Evolutionary conservation across 1,140 invertebrate species (phyloP).

Genomic region (Hypsibius dujardini): DNA sequence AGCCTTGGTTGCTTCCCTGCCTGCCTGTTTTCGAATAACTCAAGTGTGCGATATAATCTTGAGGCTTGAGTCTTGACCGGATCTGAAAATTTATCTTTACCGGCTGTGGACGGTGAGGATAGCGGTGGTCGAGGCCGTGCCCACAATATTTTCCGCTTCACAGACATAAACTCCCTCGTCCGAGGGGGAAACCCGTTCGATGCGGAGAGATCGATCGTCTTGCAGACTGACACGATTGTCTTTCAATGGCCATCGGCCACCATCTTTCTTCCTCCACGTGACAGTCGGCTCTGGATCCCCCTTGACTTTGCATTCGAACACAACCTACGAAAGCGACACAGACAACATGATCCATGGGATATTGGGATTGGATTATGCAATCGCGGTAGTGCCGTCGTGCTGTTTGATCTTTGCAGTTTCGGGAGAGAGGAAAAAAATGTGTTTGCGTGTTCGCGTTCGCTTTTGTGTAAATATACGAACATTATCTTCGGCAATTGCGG

Average conservation of each 20-base stretch:
- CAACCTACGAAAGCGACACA: not conserved
- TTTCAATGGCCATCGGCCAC: conserved; percentile 51
- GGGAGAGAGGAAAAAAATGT: too few relatives aligned
- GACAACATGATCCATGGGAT: too few relatives aligned
- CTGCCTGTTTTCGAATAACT: too few relatives aligned
- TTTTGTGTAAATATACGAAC: not conserved
- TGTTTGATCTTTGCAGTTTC: too few relatives aligned
- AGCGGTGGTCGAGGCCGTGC: conserved; percentile 51
- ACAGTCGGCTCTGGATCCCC: conserved; percentile 74
- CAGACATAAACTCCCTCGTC: conserved; percentile 67
- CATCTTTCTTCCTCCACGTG: conserved; percentile 66
- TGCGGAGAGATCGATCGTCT: conserved; percentile 53
- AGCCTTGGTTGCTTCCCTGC: too few relatives aligned
- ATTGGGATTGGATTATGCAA: too few relatives aligned
- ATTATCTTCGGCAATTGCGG: conserved; percentile 22
- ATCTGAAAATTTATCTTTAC: too few relatives aligned
- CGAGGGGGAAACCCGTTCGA: conserved; percentile 49
- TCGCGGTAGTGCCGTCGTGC: too few relatives aligned
- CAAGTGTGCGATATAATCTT: too few relatives aligned
- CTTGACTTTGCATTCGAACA: conserved; percentile 69
- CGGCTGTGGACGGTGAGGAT: conserved; percentile 54
- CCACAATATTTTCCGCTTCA: conserved; percentile 57
- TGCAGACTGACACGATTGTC: conserved; percentile 34
- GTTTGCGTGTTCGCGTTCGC: too few relatives aligned
- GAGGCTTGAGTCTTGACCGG: too few relatives aligned